A percentile compares a stretch with the other conserved stretches of the same genome.
Conservation (phyloP, 2,888 invertebrate species). For the Eilema sororculum region DNA sequence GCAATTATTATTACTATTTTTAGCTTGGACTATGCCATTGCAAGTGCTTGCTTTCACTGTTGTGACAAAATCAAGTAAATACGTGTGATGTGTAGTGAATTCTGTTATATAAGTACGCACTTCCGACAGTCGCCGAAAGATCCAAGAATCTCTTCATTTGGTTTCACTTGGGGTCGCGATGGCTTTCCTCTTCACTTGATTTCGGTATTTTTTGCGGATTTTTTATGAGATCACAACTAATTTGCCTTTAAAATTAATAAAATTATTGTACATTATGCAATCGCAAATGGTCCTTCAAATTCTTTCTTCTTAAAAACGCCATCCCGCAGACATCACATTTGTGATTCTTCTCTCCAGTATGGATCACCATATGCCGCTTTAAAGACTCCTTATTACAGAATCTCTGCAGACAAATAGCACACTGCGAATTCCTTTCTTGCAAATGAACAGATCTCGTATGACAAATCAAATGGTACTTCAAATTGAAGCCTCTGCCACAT, state of each 20-base stretch:
- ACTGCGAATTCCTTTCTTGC: constrained; percentile 84
- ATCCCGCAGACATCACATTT: constrained; percentile 85
- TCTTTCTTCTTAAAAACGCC: constrained; percentile 80
- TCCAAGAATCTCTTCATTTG: neutral
- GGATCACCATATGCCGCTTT: constrained; percentile 86
- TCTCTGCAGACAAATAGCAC: constrained; percentile 83
- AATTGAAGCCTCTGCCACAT: constrained; percentile 77
- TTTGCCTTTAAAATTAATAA: neutral
- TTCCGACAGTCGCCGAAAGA: neutral
- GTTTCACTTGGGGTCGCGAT: neutral
- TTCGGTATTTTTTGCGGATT: too few species aligned
- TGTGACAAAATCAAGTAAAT: too few species aligned
- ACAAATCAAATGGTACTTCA: constrained; percentile 80
- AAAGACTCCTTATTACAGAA: constrained; percentile 86
- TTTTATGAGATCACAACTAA: neutral
- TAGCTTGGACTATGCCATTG: too few species aligned
- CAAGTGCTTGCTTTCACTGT: too few species aligned
- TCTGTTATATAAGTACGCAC: too few species aligned
- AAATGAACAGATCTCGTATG: constrained; percentile 80
- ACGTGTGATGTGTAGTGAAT: too few species aligned
- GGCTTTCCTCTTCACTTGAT: too few species aligned
- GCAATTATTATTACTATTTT: too few species aligned
- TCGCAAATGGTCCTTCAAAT: constrained; percentile 79
- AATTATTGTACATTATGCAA: constrained; percentile 68
- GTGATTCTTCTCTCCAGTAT: constrained; percentile 85